Base-by-base conservation (phyloP, 2,888 invertebrate species). In the Quadriops clusia region DNA sequence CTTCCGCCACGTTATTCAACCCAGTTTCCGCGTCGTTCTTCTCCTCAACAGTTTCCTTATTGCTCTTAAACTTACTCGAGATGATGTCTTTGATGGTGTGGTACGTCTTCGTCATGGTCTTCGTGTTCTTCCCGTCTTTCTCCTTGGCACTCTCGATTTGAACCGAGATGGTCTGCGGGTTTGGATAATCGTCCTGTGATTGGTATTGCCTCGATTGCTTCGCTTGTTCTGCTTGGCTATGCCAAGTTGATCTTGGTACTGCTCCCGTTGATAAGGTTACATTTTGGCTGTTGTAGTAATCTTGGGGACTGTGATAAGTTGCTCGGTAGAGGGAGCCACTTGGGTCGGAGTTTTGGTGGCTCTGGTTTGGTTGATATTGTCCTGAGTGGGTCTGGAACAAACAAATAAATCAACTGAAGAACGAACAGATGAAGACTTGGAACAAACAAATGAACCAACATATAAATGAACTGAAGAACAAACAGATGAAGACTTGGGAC, bases 51-150 rank as follows among this genome's bases (percentile, higher is more conserved):
- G 62, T 66, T 14, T 71, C 72, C 32, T 63, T 66, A 22, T 70
- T 72, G 44, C 67, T 74, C 47, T 77, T 77, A 55, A 84, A 83
- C 48, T 77, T 72, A 54, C 77, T 81, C 12, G 82, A 82, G 51
- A 84, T 81, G 68, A 84, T 79, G 49, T 83, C 83, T 64, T 82
- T 83, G 38, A 84, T 70, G 3, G 83, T 81, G 54, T 84, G 78
- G 51, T 83, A 83, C 1, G 83, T 83, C 59, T 81, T 78, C 24
- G 77, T 74, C 34, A 80, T 72, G n/a, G 78, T 72, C 54, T 78
- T 75, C 25, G 66, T 62, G 32, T 63, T 67, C 54, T 71, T 70
- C 1, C 68, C 64, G 43, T 72, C 71, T 38, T 56, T 53, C 31
- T 72, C 71, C 50, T 71, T 74, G 2, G 64, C 67, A 13, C 67